These are phyloP conservation scores for Rachycentron canadum DNA, from an alignment of 2,797 vertebrate species.

Conservation along the genomic window DNA sequence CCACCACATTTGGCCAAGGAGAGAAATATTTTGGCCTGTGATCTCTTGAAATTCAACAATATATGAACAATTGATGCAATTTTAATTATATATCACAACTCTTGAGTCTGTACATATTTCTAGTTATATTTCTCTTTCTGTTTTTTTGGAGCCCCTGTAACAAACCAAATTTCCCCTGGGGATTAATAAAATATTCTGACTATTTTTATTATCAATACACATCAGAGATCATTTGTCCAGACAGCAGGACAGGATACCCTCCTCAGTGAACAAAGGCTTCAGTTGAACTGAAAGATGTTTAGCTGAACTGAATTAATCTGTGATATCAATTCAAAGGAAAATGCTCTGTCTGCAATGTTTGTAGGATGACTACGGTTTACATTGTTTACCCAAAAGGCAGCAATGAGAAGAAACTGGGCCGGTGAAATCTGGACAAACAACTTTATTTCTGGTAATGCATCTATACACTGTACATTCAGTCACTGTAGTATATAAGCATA, in stretches of 20 bases:
- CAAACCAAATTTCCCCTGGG: too few species aligned
- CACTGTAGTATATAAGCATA: conserved; percentile 96
- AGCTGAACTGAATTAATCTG: not conserved
- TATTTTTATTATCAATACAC: too few species aligned
- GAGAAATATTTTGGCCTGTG: too few species aligned
- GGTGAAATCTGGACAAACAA: conserved; percentile 93
- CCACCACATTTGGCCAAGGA: too few species aligned
- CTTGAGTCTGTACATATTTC: too few species aligned
- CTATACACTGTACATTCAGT: conserved; percentile 99
- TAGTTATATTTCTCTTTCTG: too few species aligned
- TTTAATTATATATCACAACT: too few species aligned
- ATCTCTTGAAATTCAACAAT: too few species aligned
- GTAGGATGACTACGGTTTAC: conserved; percentile 18
- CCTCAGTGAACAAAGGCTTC: not conserved
- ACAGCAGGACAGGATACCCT: not conserved
- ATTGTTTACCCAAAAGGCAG: conserved; percentile 19
- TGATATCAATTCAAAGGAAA: conserved; percentile 6
- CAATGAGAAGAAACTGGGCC: conserved; percentile 53
- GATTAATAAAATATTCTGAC: too few species aligned
- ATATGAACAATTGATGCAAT: too few species aligned
- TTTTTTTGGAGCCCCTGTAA: too few species aligned
- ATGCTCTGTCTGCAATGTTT: not conserved
- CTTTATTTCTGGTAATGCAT: conserved; percentile 98
- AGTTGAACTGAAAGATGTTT: not conserved
- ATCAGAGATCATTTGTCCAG: not conserved